phyloP scores from a whole-genome alignment of 2,113 vertebrate genomes.

The Tyto alba region DNA sequence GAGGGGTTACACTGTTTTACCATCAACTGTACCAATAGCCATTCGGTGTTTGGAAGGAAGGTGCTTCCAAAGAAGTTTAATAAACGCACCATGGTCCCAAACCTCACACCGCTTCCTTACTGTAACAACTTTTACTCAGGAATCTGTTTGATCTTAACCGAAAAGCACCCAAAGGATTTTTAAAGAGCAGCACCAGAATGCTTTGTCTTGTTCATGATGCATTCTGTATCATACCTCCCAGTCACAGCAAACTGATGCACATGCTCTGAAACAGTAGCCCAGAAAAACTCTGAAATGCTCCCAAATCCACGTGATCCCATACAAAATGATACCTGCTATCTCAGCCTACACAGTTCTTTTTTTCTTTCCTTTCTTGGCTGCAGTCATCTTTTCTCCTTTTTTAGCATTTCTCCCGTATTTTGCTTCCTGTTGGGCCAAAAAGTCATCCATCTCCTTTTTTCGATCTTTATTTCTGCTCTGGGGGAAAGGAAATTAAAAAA shows the following conservation, averaged over 20 bases:
- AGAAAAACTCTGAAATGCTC: not conserved
- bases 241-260: not conserved
- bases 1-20: not conserved
- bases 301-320: not conserved
- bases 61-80: not conserved
- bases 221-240: not conserved
- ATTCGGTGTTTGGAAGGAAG: not conserved
- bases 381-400: slow-evolving; percentile 73
- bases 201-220: not conserved
- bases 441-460: slow-evolving; percentile 78
- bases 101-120: not conserved
- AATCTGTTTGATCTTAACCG: not conserved
- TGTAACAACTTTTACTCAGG: not conserved
- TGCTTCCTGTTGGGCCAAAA: slow-evolving; percentile 85
- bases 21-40: not conserved
- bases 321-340: not conserved
- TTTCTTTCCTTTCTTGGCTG: slow-evolving; percentile 74
- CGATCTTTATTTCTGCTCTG: slow-evolving; percentile 83
- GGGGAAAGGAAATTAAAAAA: not conserved
- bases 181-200: not conserved
- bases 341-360: slow-evolving; percentile 27
- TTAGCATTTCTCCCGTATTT: slow-evolving; percentile 79
- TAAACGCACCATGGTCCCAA: not conserved
- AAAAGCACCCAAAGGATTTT: not conserved
- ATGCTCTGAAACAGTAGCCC: not conserved